Percentiles rank a stretch among this genome's conserved stretches.
phyloP scores from a whole-genome alignment of 1,140 invertebrate genomes.

The Plodia interpunctella region DNA sequence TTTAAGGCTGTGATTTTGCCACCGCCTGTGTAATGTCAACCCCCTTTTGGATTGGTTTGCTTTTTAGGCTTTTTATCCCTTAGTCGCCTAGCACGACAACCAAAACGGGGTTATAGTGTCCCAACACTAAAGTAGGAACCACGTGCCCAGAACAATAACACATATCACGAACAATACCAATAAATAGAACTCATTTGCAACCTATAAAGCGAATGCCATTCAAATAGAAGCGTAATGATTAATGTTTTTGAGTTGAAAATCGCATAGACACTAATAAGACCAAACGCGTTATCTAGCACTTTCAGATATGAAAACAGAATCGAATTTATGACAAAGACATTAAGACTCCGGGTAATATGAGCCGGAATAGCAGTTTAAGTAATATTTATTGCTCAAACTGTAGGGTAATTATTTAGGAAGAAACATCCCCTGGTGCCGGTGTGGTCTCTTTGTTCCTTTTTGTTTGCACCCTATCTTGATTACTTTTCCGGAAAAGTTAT shows the following conservation, averaged over 20 bases:
- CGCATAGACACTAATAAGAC: background rate
- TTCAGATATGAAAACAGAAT: constrained; percentile 10
- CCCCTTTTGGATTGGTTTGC: no score
- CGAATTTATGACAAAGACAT: constrained; percentile 32
- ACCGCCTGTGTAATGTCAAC: no score
- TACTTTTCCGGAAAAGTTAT: no score
- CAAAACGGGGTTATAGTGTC: no score
- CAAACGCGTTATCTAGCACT: constrained; percentile 8
- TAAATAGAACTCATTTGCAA: constrained; percentile 1
- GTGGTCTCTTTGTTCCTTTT: background rate
- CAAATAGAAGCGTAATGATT: background rate
- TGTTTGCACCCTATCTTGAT: background rate
- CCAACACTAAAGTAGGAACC: no score
- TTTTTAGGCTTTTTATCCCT: no score
- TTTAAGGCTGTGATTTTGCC: no score
- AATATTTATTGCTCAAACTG: constrained; percentile 56
- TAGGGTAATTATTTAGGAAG: constrained; percentile 52
- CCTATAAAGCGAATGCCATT: background rate
- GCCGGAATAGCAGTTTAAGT: constrained; percentile 41
- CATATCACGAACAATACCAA: background rate
- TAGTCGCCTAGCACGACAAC: no score
- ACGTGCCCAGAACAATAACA: background rate
- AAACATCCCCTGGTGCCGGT: constrained; percentile 18
- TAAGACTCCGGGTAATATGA: constrained; percentile 35
- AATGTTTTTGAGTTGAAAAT: background rate